Base-by-base conservation (phyloP, 2,888 invertebrate genomes). In the Mellilla xanthometata region DNA sequence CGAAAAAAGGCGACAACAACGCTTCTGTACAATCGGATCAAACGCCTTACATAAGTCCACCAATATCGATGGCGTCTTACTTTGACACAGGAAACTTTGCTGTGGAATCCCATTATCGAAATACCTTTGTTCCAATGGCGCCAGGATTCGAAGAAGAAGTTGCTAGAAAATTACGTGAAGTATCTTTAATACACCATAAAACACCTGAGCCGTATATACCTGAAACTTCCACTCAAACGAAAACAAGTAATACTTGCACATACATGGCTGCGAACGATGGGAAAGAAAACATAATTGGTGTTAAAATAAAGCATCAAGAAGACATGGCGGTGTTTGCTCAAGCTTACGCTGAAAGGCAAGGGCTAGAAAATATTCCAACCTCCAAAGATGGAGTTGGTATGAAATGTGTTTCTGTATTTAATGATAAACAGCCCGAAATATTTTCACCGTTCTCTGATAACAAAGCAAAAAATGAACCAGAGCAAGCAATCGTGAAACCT, bases 81-180 rank as follows among this genome's bases (percentile, higher is more conserved):
- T 88, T 88, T 22, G 88, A 89, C 40, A 89, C 88, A 0, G 88
- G 89, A 1, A 88, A 89, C 43, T 88, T 81, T 52, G 88, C 89
- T 0, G 88, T 70, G 7, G 89, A 88, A 34, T 75, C 78, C 22
- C 81, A 88, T 54, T 86, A 78, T 28, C 74, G 62, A 38, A 87
- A 87, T 26, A 76, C 78, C 0, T 46, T 79, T 1, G 8, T 12
- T 2, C 9, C 4, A 6, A 24, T 42, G 24, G 60, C 87, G 0
- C 85, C 86, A 6, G 87, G 87, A 0, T 87, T 86, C 33, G 85
- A 87, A 68, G 76, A 78, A n/a, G 80, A 82, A 50, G 79, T 56
- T 11, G 61, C 49, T 6, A 58, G 56, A 8, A 61, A 52, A 52
- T 2, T 48, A 49, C 26, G 50, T 48, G 13, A 54, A 54, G 22